Evolutionary conservation across 2,113 vertebrate genomes (phyloP), one percentile per base, ranked within the genome.

Genomic region (Microtus oregoni): DNA sequence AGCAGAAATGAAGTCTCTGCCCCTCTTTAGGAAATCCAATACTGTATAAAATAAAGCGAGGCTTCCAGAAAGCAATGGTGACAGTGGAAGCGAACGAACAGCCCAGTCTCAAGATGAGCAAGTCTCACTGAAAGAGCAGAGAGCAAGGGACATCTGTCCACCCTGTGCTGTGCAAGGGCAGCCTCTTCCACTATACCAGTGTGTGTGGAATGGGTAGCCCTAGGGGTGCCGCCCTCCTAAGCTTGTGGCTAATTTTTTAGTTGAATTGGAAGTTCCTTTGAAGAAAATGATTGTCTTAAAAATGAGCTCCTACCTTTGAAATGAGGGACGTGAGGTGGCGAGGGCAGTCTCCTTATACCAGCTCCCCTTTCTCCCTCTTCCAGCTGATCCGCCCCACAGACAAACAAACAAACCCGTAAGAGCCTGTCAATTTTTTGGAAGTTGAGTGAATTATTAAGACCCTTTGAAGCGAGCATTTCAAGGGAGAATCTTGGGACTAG

Each of bases 371-470:
- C 58, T 86, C 50, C 82, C 15, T 72, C 52, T 86, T 78, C 47
- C 75, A 38, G 73, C 28, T 14, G 30, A 44, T 63, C 10, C 30
- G 7, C n/a, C n/a, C 26, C 85, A 79, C 90, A 90, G 67, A 78
- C 41, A 67, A 41, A 61, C 28, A 65, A 41, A 58, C 35, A 52
- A 0, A 28, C 52, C 17, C 22, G 24, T 7, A 28, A 77, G 81
- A 94, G 12, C 58, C 63, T 95, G 86, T 68, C 70, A 30, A 5
- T 94, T 92, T 63, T 94, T 78, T 35, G 72, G 94, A 96, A 95
- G 76, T 73, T n/a, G 58, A 52, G 67, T 89, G 75, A 70, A 93
- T 78, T 90, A 97, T 86, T 72, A 76, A 92, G 35, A 35, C 19
- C 17, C 70, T 93, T 85, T 81, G 85, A 90, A 93, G 89, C 44